Conservation (phyloP, 2,797 vertebrate species). For the Stomatorhinus walkeri region DNA sequence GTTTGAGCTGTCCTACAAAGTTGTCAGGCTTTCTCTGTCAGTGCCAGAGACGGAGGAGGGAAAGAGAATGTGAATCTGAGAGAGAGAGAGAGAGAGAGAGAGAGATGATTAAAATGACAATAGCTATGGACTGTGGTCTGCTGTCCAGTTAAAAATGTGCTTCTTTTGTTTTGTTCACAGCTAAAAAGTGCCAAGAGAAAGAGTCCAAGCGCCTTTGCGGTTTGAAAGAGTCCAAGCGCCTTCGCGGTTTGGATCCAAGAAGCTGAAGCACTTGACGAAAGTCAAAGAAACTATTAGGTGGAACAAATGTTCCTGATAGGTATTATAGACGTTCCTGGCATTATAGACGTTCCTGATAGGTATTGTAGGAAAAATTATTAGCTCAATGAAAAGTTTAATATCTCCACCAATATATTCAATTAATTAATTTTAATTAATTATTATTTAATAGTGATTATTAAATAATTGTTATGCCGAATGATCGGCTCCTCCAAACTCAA, state of each 20-base stretch:
- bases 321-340: no score
- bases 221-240: neutral
- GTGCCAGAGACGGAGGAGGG: neutral
- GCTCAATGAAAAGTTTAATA: no score
- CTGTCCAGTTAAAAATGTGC: neutral
- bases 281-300: neutral
- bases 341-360: no score
- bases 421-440: no score
- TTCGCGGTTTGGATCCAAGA: neutral
- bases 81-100: neutral
- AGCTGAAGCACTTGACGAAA: neutral
- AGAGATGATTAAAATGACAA: neutral
- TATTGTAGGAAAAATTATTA: no score
- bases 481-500: no score
- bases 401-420: no score
- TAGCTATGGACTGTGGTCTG: neutral
- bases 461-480: no score
- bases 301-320: neutral
- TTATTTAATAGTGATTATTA: no score
- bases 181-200: neutral
- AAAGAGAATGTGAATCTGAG: neutral
- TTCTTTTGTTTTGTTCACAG: neutral
- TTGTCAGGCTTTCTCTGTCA: neutral
- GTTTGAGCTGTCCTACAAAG: neutral
- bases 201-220: neutral